A percentile compares a stretch with the other conserved stretches of the same genome.
phyloP scores from a whole-genome alignment of 2,888 invertebrate genomes.

The Trissonchulus latispiculum region DNA sequence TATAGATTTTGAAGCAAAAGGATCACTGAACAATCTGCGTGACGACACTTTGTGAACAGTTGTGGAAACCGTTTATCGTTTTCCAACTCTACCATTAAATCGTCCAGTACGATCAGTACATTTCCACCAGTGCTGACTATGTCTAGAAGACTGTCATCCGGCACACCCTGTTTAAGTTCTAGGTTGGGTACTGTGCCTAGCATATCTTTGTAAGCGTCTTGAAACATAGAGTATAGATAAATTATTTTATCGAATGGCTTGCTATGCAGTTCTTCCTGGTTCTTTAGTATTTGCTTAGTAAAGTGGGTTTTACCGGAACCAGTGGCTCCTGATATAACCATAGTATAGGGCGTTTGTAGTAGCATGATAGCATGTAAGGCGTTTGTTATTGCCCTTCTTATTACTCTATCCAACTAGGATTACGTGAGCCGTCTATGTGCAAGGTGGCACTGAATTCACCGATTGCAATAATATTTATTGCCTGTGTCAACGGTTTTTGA shows the following conservation, averaged over 20 bases:
- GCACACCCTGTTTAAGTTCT: constrained; percentile 13
- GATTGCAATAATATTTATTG: not conserved
- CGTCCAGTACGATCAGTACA: constrained; percentile 9
- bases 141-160: not conserved
- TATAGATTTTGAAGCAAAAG: constrained; percentile 18
- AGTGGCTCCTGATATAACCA: not conserved
- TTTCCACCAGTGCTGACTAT: not conserved
- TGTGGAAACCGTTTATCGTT: constrained; percentile 6
- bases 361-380: too few relatives aligned
- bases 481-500: not conserved
- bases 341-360: not conserved
- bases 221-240: not conserved
- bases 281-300: not conserved
- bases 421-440: not conserved
- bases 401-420: not conserved
- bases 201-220: not conserved
- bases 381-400: not conserved
- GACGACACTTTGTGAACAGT: constrained; percentile 14
- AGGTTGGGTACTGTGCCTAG: constrained; percentile 6
- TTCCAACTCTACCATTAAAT: constrained; percentile 17
- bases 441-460: not conserved
- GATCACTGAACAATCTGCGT: constrained; percentile 3
- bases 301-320: constrained; percentile 17
- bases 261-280: not conserved
- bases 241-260: constrained; percentile 11